These are phyloP conservation scores for Patagioenas fasciata DNA, from an alignment of 2,113 vertebrate genomes.

Conservation along the genomic window DNA sequence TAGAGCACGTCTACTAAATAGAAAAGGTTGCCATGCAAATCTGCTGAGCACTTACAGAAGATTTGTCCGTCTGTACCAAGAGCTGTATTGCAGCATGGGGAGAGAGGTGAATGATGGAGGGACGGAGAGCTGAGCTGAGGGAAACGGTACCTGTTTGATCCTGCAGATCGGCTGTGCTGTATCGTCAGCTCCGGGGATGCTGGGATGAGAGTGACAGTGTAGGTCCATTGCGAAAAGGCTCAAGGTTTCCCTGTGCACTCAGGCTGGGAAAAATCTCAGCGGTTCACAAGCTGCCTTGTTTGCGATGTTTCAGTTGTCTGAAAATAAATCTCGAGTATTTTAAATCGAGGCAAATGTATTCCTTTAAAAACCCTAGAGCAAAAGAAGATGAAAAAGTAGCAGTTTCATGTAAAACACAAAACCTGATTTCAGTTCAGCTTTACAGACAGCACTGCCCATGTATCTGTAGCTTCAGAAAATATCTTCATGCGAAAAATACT, in stretches of 20 bases:
- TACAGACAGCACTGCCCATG: neutral
- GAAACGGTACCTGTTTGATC: neutral
- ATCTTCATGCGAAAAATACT: neutral
- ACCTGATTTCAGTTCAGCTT: neutral
- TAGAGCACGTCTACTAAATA: neutral
- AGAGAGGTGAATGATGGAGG: neutral
- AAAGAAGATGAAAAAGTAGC: neutral
- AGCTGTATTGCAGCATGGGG: accelerated
- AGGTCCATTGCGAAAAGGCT: neutral
- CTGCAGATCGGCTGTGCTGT: neutral
- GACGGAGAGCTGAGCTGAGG: neutral
- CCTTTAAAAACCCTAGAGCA: neutral
- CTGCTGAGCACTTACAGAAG: neutral
- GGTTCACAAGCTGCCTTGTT: neutral
- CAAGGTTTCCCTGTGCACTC: neutral
- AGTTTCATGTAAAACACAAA: neutral
- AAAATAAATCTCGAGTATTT: neutral
- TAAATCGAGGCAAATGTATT: neutral
- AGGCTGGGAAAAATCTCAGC: neutral
- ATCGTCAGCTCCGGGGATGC: neutral
- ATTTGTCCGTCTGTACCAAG: neutral
- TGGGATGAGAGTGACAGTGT: neutral
- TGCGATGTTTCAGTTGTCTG: neutral
- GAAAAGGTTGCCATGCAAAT: neutral
- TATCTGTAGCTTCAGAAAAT: neutral